Conservation (phyloP, 1,140 invertebrate species). For the Cyphomyrmex costatus region DNA sequence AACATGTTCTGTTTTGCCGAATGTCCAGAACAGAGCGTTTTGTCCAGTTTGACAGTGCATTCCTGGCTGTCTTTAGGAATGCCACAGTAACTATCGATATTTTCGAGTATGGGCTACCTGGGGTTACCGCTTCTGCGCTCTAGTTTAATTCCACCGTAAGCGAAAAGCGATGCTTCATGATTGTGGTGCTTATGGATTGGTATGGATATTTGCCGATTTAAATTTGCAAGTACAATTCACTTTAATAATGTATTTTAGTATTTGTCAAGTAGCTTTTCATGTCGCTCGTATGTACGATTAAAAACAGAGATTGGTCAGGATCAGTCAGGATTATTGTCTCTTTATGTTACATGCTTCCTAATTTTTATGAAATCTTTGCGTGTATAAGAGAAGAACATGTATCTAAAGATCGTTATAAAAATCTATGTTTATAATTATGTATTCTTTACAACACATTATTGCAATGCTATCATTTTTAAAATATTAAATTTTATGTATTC, state of each 20-base stretch:
- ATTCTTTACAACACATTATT: background rate
- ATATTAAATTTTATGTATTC: background rate
- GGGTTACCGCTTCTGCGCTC: conserved; percentile 16
- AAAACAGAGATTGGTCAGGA: background rate
- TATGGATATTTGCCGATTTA: background rate
- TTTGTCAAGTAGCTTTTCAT: background rate
- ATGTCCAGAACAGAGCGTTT: background rate
- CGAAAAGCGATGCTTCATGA: background rate
- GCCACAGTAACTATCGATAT: conserved; percentile 1
- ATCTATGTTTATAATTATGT: background rate
- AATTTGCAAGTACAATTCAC: background rate
- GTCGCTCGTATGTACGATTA: background rate
- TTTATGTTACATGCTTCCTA: background rate
- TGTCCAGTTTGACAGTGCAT: background rate
- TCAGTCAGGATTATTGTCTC: background rate
- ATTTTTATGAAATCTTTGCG: background rate
- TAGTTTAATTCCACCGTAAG: background rate
- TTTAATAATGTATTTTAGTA: background rate
- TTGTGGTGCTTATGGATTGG: too few species aligned
- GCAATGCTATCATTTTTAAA: background rate
- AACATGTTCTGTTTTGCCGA: background rate
- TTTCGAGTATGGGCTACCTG: background rate
- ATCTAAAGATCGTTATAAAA: background rate
- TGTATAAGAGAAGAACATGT: background rate
- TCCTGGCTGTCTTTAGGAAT: background rate